These are phyloP conservation scores for Ellobium chinense DNA, from an alignment of 2,888 invertebrate genomes.

Conservation along the genomic window DNA sequence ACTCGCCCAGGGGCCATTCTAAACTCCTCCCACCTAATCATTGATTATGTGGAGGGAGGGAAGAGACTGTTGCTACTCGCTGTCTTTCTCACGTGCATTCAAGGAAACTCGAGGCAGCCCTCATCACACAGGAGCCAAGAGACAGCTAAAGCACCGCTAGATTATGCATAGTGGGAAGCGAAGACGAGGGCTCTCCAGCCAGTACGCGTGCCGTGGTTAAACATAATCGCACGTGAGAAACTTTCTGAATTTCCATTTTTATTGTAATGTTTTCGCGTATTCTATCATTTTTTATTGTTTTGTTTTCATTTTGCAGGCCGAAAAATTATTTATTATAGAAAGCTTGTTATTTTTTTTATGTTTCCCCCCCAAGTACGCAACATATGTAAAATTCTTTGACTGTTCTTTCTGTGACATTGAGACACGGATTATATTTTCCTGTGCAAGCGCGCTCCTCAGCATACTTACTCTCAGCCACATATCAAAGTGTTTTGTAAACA, in stretches of 20 bases:
- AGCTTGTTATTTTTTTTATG: too few relatives aligned
- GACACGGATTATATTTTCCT: too few relatives aligned
- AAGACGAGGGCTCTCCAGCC: not conserved
- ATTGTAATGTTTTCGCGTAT: too few relatives aligned
- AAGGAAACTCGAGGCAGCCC: not conserved
- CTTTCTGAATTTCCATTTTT: not conserved
- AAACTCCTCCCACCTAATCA: constrained; percentile 20
- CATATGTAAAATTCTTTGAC: too few relatives aligned
- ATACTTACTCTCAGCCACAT: too few relatives aligned
- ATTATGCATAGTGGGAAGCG: constrained; percentile 7
- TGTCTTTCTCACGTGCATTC: not conserved
- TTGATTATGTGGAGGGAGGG: not conserved
- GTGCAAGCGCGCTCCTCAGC: too few relatives aligned
- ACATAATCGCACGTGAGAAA: not conserved
- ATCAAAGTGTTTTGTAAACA: too few relatives aligned
- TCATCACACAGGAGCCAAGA: not conserved
- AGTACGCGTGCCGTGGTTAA: not conserved
- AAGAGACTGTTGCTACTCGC: not conserved
- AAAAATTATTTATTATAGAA: too few relatives aligned
- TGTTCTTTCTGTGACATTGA: too few relatives aligned
- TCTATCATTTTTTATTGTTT: too few relatives aligned
- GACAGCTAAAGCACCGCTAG: not conserved
- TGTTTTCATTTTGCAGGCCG: too few relatives aligned
- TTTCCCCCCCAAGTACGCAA: too few relatives aligned
- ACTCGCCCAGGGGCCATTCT: not conserved